phyloP scores from a whole-genome alignment of 2,113 vertebrate genomes.

The Mirza zaza region DNA sequence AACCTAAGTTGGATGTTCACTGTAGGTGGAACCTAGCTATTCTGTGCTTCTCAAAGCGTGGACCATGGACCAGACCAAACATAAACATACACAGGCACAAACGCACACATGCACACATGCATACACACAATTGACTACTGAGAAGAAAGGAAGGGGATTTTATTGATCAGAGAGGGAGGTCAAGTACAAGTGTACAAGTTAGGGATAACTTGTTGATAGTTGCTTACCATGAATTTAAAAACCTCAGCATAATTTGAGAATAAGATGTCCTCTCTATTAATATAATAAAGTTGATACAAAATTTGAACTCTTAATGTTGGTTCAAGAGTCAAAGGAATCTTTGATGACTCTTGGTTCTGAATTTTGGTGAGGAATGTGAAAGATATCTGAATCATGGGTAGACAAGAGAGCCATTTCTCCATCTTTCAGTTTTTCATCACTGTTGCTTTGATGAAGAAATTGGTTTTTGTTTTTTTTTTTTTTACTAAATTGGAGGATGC shows the following conservation, averaged over 20 bases:
- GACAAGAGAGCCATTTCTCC: not conserved
- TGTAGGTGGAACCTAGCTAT: not conserved
- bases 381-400: not conserved
- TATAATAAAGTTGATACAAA: not conserved
- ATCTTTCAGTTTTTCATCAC: not conserved
- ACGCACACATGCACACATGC: not conserved
- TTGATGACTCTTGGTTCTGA: not conserved
- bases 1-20: not conserved
- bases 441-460: not conserved
- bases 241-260: not conserved
- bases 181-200: not conserved
- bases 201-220: not conserved
- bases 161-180: not conserved
- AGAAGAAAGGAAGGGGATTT: not conserved
- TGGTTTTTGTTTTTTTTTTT: not conserved
- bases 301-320: constrained; percentile 16
- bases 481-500: not conserved
- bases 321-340: not conserved
- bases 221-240: not conserved
- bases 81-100: not conserved
- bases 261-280: not conserved
- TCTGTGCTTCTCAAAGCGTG: not conserved
- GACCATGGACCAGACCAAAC: not conserved
- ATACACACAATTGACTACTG: not conserved
- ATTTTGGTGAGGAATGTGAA: not conserved